Conservation (phyloP, 2,888 invertebrate species). For the Ophonus ardosiacus region DNA sequence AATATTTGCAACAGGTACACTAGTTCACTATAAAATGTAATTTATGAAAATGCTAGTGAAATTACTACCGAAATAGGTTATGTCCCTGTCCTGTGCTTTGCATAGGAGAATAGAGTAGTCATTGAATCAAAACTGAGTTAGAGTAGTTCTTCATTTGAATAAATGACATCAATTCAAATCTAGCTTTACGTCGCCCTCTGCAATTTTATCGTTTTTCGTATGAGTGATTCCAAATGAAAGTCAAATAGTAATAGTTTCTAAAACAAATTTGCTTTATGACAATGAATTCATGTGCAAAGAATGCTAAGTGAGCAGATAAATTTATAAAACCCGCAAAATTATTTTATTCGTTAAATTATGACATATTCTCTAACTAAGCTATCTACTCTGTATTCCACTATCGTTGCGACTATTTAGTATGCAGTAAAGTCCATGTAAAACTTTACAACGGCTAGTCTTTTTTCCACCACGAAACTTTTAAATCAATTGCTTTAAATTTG, state of each 20-base stretch:
- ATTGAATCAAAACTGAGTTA: neutral
- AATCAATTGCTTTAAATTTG: constrained; percentile 56
- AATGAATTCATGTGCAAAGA: constrained; percentile 5
- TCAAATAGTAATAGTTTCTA: constrained; percentile 7
- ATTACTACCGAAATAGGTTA: no score
- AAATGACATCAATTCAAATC: neutral
- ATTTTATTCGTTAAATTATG: constrained; percentile 43
- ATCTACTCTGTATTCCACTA: constrained; percentile 20
- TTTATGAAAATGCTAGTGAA: no score
- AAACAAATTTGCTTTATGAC: constrained; percentile 10
- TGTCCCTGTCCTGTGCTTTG: no score
- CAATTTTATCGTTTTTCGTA: neutral
- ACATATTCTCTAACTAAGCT: constrained; percentile 30
- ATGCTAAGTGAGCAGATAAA: constrained; percentile 37
- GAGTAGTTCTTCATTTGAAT: neutral
- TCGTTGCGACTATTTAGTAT: constrained; percentile 36
- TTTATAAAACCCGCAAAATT: constrained; percentile 33
- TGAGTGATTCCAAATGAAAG: neutral
- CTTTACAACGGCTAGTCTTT: constrained; percentile 21
- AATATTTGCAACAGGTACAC: no score
- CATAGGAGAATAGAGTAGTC: no score
- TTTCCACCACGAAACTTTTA: constrained; percentile 14
- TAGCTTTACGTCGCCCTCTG: neutral
- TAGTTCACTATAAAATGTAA: no score
- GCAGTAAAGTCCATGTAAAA: constrained; percentile 35